A percentile compares a stretch with the other conserved stretches of the same genome.
phyloP scores from a whole-genome alignment of 2,797 vertebrate genomes.

The Eurystomus glaucurus region DNA sequence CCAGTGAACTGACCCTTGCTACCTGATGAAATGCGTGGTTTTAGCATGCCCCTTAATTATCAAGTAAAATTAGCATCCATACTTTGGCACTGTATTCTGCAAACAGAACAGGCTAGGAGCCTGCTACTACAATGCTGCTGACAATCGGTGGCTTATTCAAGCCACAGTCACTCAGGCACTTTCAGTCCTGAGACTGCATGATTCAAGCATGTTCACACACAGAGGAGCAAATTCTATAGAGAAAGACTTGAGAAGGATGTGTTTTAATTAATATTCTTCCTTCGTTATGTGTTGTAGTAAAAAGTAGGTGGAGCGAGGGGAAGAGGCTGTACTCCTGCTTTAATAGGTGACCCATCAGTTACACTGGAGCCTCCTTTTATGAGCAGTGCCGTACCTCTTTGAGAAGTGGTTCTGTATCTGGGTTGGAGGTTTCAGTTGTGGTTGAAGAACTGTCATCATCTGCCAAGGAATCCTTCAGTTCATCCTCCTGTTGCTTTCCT shows the following conservation, averaged over 20 bases:
- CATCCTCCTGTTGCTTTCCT: constrained; percentile 90
- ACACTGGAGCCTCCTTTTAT: not conserved
- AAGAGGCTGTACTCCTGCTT: not conserved
- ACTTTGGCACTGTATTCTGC: not conserved
- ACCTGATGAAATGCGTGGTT: not conserved
- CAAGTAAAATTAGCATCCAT: not conserved
- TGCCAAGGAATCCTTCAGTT: constrained; percentile 91
- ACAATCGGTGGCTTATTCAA: not conserved
- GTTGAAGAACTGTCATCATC: constrained; percentile 99
- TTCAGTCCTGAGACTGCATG: not conserved
- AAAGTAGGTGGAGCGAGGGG: not conserved
- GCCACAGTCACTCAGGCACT: not conserved
- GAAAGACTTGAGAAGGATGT: not conserved
- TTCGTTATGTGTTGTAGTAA: not conserved
- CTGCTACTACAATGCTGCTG: not conserved
- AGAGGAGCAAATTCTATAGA: not conserved
- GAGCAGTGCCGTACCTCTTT: constrained; percentile 87
- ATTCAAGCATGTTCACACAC: not conserved
- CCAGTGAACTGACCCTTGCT: not conserved
- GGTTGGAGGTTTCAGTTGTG: constrained; percentile 98
- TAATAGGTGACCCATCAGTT: not conserved
- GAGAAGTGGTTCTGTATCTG: constrained; percentile 91
- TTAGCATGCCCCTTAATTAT: not conserved
- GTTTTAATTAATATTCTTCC: not conserved
- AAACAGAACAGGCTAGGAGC: accelerated